Evolutionary conservation across 2,113 vertebrate genomes (phyloP).

Genomic region (Oreochromis niloticus): DNA sequence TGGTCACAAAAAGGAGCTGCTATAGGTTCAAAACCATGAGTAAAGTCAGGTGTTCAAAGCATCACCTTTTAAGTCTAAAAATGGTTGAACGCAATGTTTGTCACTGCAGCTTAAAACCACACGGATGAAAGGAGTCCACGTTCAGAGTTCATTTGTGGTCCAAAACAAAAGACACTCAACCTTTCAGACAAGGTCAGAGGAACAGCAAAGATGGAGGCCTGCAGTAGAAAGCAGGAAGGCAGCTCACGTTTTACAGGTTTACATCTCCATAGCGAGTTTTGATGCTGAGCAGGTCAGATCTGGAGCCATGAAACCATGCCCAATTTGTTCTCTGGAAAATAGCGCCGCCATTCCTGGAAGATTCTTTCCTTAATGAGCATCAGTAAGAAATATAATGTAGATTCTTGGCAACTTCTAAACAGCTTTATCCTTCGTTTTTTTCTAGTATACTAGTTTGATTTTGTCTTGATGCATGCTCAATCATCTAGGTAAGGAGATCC

Average conservation of each 20-base stretch:
- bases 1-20: neutral
- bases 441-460: neutral
- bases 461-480: neutral
- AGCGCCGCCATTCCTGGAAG: neutral
- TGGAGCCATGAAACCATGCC: neutral
- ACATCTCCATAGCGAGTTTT: neutral
- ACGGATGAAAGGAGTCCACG: neutral
- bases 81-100: neutral
- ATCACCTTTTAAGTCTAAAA: neutral
- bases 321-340: neutral
- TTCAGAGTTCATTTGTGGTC: neutral
- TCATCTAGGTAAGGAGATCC: neutral
- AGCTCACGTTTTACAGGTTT: neutral
- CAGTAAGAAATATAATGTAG: neutral
- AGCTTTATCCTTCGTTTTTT: neutral
- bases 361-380: neutral
- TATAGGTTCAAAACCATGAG: neutral
- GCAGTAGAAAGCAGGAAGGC: neutral
- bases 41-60: neutral
- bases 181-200: neutral
- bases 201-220: neutral
- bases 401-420: neutral
- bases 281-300: neutral
- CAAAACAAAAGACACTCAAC: neutral
- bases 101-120: neutral